Evolutionary conservation across 2,888 invertebrate genomes (phyloP).

Genomic region (Agonopterix arenella): DNA sequence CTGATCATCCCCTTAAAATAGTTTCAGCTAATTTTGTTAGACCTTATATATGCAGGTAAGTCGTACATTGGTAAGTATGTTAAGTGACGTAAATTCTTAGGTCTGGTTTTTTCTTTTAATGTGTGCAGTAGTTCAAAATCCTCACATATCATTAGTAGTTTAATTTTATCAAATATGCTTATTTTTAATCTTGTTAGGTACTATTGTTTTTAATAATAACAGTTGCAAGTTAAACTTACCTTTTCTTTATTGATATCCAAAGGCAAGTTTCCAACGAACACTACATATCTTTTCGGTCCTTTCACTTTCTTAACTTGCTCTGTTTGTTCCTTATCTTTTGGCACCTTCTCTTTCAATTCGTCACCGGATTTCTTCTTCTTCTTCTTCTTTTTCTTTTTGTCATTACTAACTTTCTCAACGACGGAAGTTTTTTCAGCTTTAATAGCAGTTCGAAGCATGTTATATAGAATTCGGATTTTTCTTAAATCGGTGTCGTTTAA

Average conservation of each 20-base stretch:
- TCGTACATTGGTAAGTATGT: too few species aligned
- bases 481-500: slow-evolving; percentile 46
- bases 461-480: slow-evolving; percentile 54
- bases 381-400: not conserved
- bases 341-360: slow-evolving; percentile 9
- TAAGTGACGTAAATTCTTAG: too few species aligned
- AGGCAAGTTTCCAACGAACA: slow-evolving; percentile 64
- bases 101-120: too few species aligned
- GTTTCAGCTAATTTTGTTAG: too few species aligned
- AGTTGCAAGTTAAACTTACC: too few species aligned
- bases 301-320: slow-evolving; percentile 26
- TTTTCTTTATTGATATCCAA: slow-evolving; percentile 45
- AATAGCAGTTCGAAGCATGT: slow-evolving; percentile 46
- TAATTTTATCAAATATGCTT: too few species aligned
- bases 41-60: too few species aligned
- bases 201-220: too few species aligned
- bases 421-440: slow-evolving; percentile 3
- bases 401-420: slow-evolving; percentile 9
- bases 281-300: slow-evolving; percentile 65
- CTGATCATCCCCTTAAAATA: too few species aligned
- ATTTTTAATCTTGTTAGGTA: too few species aligned
- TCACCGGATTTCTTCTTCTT: slow-evolving; percentile 6
- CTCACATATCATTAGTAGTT: too few species aligned
- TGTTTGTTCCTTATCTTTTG: slow-evolving; percentile 12
- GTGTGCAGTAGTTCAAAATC: too few species aligned